A percentile compares a stretch with the other conserved stretches of the same genome.
These are phyloP conservation scores for Brenthis daphne DNA, from an alignment of 2,888 invertebrate genomes.

Conservation along the genomic window DNA sequence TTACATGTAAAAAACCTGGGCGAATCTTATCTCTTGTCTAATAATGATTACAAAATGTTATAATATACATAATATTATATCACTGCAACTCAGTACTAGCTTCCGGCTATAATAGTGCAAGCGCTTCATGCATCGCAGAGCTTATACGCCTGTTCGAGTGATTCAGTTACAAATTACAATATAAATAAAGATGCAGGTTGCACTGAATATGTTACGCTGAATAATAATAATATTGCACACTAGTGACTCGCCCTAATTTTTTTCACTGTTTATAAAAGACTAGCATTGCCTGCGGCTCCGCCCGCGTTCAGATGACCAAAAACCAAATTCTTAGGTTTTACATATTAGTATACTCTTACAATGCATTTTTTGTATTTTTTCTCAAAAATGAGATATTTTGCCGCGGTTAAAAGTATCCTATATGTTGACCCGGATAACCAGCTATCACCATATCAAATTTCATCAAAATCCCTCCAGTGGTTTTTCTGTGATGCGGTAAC, in stretches of 20 bases:
- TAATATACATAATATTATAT: constrained; percentile 15
- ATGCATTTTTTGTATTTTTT: no score
- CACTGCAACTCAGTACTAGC: constrained; percentile 17
- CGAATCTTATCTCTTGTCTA: not conserved
- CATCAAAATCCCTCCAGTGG: no score
- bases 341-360: no score
- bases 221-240: not conserved
- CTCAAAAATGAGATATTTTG: no score
- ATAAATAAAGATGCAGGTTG: not conserved
- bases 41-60: not conserved
- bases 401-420: no score
- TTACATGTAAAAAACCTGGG: not conserved
- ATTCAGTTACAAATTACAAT: constrained; percentile 17
- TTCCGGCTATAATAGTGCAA: constrained; percentile 25
- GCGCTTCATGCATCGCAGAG: constrained; percentile 24
- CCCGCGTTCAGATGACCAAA: no score
- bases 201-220: not conserved
- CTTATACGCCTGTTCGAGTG: constrained; percentile 11
- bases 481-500: no score
- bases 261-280: no score
- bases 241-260: not conserved
- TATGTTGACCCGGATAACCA: no score
- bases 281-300: no score
- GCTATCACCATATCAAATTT: no score
- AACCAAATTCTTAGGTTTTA: no score